Base-by-base conservation (phyloP, 92 coral and sea anemone species). In the Isaurus tuberculatus region DNA sequence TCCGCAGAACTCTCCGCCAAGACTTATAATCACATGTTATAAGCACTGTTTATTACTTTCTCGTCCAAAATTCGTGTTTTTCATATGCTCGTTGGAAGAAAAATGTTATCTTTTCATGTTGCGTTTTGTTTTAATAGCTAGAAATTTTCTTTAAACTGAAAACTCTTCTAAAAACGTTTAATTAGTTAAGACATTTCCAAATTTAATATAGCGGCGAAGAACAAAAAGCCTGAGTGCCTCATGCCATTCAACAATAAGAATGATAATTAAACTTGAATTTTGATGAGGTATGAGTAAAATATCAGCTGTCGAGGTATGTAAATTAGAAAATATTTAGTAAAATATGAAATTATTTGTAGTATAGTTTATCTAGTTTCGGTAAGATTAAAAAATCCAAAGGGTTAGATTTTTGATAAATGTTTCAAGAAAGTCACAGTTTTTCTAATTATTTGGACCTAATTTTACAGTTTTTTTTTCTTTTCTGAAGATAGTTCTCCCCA, bases 191-290 rank as follows among this genome's bases (percentile, higher is more conserved):
- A 10, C 63, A 19, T 2, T 55, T n/a, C 7, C 60, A 11, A 11
- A 8, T 5, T 19, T 15, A 26, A 31, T 31, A 23, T 49, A 36
- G 82, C 70, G 69, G 61, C 23, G 25, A 25, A 42, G 75, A 74
- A 32, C 70, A 58, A 58, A 58, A 34, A 43, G 11, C 46, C 11
- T 9, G 0, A 8, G n/a, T 8, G 15, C 70, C 82, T 77, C 69
- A 23, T 58, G 69, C 31, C 36, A 60, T 23, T 22, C 2, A 77
- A 20, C 51, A 77, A 57, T 58, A 7, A n/a, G n/a, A 44, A 46
- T 58, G 58, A n/a, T 77, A 33, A 57, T 6, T 22, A 33, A 23
- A 4, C 2, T 37, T 32, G 70, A 36, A 58, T 77, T 77, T 77
- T 77, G 25, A 77, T 60, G 49, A 36, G 51, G 3, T 32, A n/a